phyloP scores from a whole-genome alignment of 2,888 invertebrate genomes.

The Rhaphigaster nebulosa region DNA sequence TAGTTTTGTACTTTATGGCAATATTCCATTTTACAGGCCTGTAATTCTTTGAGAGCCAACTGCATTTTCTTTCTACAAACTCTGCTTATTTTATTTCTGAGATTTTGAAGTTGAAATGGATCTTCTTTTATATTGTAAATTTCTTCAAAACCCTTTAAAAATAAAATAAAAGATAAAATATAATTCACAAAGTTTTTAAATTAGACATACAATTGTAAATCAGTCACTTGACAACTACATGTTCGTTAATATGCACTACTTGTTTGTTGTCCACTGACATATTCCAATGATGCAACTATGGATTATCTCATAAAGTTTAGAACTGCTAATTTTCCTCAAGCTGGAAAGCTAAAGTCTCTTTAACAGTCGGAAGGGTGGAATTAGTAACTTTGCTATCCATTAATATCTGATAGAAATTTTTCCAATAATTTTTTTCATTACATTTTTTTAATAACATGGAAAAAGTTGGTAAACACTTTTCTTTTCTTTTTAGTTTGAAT shows the following conservation, averaged over 20 bases:
- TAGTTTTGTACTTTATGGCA: not conserved
- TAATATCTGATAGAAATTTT: no score
- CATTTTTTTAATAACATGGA: no score
- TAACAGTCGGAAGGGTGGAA: no score
- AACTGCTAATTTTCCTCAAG: not conserved
- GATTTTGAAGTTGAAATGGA: slow-evolving; percentile 80
- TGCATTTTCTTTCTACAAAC: slow-evolving; percentile 1
- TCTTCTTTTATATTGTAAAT: slow-evolving; percentile 81
- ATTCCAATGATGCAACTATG: not conserved
- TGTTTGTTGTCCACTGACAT: not conserved
- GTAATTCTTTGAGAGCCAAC: not conserved
- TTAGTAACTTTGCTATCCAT: no score
- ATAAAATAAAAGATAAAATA: not conserved
- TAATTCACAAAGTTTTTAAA: not conserved
- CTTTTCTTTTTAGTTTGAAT: no score
- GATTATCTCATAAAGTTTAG: not conserved
- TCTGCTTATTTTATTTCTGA: slow-evolving; percentile 66
- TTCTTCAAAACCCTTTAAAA: slow-evolving; percentile 78
- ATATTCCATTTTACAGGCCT: not conserved
- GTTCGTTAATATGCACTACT: no score
- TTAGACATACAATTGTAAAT: not conserved
- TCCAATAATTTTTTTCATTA: no score
- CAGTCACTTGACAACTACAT: not conserved
- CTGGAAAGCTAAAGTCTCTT: no score
- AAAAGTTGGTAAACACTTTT: no score